These are phyloP conservation scores for Leptinotarsa haldemani DNA, from an alignment of 2,888 invertebrate species.

Conservation along the genomic window DNA sequence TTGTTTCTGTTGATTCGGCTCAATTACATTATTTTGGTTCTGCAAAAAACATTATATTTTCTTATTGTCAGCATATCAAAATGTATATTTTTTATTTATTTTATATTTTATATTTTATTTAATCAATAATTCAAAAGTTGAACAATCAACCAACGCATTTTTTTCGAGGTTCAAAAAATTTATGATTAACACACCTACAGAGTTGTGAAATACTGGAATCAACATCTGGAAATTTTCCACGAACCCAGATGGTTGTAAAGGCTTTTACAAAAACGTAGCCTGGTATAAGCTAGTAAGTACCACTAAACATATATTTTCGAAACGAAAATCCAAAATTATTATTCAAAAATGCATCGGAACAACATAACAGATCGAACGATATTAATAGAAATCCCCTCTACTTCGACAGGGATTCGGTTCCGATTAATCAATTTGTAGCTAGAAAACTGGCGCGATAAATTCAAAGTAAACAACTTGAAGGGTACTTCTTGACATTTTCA, in stretches of 20 bases:
- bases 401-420: constrained; percentile 49
- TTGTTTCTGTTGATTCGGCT: no score
- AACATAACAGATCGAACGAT: constrained; percentile 41
- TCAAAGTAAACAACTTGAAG: constrained; percentile 53
- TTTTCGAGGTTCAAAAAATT: background rate
- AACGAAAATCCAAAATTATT: constrained; percentile 20
- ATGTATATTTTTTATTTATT: no score
- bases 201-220: background rate
- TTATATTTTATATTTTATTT: no score
- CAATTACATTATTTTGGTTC: no score
- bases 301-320: constrained; percentile 13
- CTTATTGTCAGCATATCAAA: no score
- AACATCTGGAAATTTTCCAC: constrained; percentile 9
- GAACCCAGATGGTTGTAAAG: background rate
- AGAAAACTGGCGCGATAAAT: constrained; percentile 57
- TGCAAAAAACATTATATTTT: no score
- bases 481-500: constrained; percentile 39
- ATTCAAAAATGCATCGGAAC: constrained; percentile 35
- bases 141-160: no score
- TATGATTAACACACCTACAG: background rate
- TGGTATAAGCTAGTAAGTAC: background rate
- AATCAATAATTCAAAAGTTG: no score
- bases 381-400: constrained; percentile 48
- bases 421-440: constrained; percentile 57
- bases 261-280: background rate